Percentiles rank a stretch among this genome's conserved stretches.
Conservation (phyloP, 1,140 invertebrate species). For the Rhizoglyphus robini region DNA sequence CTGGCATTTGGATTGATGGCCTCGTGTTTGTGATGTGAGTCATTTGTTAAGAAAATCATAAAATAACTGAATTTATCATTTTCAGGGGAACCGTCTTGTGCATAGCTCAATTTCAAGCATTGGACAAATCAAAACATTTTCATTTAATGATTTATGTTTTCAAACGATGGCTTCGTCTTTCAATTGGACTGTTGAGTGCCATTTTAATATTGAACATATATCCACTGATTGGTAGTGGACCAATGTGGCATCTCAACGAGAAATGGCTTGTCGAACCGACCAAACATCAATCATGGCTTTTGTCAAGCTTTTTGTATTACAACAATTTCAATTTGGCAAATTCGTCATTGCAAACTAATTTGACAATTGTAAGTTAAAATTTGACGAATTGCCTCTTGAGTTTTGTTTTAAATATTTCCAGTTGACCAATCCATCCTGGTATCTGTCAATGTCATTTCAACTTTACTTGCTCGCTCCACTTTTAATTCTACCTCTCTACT, state of each 20-base stretch:
- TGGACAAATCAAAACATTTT: neutral
- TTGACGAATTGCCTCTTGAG: neutral
- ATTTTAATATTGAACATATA: neutral
- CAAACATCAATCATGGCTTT: neutral
- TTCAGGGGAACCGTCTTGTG: neutral
- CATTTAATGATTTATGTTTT: neutral
- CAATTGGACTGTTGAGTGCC: neutral
- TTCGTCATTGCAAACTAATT: neutral
- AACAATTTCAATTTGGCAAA: neutral
- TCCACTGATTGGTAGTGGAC: neutral
- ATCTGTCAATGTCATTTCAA: neutral
- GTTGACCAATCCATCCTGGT: neutral
- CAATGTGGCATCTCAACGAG: neutral
- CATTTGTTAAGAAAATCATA: neutral
- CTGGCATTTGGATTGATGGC: conserved; percentile 3
- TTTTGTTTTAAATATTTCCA: too few relatives aligned
- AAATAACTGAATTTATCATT: neutral
- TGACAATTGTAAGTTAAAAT: neutral
- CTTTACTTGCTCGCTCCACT: neutral
- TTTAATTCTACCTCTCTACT: neutral
- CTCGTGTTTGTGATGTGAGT: neutral
- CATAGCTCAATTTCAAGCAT: neutral
- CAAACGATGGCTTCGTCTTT: neutral
- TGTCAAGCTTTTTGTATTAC: conserved; percentile 3
- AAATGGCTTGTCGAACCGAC: neutral